Evolutionary conservation across 2,888 invertebrate species (phyloP).

Genomic region (Dynastes grantii): DNA sequence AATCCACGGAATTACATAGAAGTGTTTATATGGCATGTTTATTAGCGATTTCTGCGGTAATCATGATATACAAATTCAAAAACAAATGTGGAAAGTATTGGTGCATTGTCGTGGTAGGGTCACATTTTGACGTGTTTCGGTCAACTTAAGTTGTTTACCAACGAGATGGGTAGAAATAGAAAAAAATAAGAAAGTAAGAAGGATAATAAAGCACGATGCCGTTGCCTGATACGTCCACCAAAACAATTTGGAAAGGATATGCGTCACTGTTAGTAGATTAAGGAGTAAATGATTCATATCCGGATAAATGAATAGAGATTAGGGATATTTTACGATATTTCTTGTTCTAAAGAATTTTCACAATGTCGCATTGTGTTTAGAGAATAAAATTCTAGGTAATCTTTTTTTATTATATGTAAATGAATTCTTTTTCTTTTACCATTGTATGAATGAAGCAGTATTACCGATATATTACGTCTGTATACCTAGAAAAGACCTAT

Average conservation of each 20-base stretch:
- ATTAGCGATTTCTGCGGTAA: too few relatives aligned
- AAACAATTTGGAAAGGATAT: conserved; percentile 46
- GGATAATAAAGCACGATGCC: conserved; percentile 16
- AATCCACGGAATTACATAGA: too few relatives aligned
- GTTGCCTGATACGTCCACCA: conserved; percentile 5
- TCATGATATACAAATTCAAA: too few relatives aligned
- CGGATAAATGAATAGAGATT: conserved; percentile 35
- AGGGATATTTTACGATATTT: conserved; percentile 25
- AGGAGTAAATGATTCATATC: conserved; percentile 45
- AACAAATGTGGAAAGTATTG: too few relatives aligned
- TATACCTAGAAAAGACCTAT: too few relatives aligned
- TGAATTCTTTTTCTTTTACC: neutral
- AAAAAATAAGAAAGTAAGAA: conserved; percentile 12
- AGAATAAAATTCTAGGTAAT: neutral
- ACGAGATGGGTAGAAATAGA: too few relatives aligned
- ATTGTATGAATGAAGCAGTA: neutral
- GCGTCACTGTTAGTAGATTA: conserved; percentile 38
- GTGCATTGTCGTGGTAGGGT: too few relatives aligned
- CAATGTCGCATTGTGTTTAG: conserved; percentile 8
- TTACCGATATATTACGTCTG: neutral
- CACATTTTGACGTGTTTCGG: too few relatives aligned
- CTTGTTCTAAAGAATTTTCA: conserved; percentile 20
- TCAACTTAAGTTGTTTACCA: too few relatives aligned
- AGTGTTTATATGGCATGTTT: too few relatives aligned
- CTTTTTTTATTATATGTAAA: conserved; percentile 4